These are phyloP conservation scores for Pseudococcus longispinus DNA, from an alignment of 2,888 invertebrate species.

Conservation along the genomic window DNA sequence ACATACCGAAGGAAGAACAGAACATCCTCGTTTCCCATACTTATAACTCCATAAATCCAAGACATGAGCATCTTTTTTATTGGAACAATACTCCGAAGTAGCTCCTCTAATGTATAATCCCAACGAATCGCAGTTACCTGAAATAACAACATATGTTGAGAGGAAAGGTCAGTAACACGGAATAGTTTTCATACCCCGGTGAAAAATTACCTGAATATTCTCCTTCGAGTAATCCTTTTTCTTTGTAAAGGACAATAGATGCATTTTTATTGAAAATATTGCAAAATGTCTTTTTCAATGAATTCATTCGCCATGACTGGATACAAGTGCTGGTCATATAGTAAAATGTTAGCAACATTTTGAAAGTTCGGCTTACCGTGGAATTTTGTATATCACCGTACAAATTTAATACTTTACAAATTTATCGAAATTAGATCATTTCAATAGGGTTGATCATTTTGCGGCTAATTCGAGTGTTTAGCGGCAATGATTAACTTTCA, in stretches of 20 bases:
- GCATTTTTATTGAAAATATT: constrained; percentile 60
- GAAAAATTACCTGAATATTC: constrained; percentile 52
- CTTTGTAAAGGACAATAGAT: constrained; percentile 61
- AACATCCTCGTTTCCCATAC: constrained; percentile 67
- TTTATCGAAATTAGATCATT: background rate
- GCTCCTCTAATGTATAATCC: constrained; percentile 56
- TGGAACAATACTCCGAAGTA: constrained; percentile 61
- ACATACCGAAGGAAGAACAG: constrained; percentile 68
- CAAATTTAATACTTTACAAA: background rate
- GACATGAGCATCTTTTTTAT: constrained; percentile 63
- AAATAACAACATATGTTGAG: background rate
- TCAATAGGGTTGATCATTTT: background rate
- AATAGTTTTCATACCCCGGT: background rate
- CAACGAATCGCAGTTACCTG: constrained; percentile 24
- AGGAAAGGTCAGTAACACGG: background rate
- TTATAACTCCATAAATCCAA: constrained; percentile 71
- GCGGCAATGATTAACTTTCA: background rate
- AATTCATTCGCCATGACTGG: constrained; percentile 79
- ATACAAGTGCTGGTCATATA: constrained; percentile 84
- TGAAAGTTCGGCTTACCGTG: constrained; percentile 2
- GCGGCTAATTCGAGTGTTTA: background rate
- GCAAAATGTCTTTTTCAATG: constrained; percentile 73
- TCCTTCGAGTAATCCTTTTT: constrained; percentile 58
- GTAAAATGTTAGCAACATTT: constrained; percentile 79
- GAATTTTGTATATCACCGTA: background rate